Evolutionary conservation across 2,113 vertebrate species (phyloP).

Genomic region (Psittacara wagleri): DNA sequence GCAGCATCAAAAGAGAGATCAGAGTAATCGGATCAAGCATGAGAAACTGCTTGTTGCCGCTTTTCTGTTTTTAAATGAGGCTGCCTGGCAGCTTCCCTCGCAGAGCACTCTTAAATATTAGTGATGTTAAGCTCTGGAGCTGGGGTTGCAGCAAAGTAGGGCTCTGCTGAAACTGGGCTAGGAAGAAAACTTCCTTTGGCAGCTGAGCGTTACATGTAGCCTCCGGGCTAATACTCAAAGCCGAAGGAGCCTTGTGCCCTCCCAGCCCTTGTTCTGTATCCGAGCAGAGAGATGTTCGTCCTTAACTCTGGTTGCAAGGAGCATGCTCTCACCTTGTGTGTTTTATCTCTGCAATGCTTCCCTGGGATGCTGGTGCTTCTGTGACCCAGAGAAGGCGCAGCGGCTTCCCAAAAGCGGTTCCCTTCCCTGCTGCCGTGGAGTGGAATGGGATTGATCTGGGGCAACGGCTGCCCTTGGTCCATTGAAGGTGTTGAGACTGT

Average conservation of each 20-base stretch:
- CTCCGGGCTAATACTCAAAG: background rate
- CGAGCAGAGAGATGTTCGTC: background rate
- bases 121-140: conserved; percentile 1
- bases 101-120: background rate
- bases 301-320: background rate
- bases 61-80: conserved; percentile 53
- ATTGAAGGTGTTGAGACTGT: background rate
- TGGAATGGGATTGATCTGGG: background rate
- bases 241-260: background rate
- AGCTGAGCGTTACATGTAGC: rapidly evolving
- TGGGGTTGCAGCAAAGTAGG: background rate
- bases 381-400: background rate
- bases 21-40: conserved; percentile 66
- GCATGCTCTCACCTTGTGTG: background rate
- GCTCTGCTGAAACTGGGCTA: background rate
- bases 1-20: conserved; percentile 73
- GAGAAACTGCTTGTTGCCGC: conserved; percentile 70
- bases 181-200: background rate
- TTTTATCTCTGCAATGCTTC: background rate
- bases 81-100: conserved; percentile 47
- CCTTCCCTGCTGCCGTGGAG: background rate
- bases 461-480: background rate
- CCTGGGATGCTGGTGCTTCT: background rate
- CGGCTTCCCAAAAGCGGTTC: background rate
- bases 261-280: background rate